Evolutionary conservation across 2,888 invertebrate genomes (phyloP).

Genomic region (Mechanitis messenoides): DNA sequence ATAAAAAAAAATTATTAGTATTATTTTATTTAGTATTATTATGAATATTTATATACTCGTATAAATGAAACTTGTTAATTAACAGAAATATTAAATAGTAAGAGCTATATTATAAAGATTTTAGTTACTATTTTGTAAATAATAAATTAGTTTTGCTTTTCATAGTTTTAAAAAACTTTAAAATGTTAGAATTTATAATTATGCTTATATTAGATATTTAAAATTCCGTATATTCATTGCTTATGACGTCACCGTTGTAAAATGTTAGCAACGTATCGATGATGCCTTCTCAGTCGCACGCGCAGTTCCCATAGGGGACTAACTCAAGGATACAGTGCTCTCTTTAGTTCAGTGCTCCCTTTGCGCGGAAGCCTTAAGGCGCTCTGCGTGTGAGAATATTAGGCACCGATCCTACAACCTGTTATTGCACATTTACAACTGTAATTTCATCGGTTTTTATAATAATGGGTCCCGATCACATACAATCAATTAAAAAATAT

Average conservation of each 20-base stretch:
- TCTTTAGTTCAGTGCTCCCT: slow-evolving; percentile 70
- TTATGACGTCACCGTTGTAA: slow-evolving; percentile 57
- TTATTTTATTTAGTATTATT: too few relatives aligned
- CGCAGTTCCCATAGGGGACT: slow-evolving; percentile 55
- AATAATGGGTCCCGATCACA: neutral
- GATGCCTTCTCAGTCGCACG: slow-evolving; percentile 46
- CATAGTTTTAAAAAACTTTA: too few relatives aligned
- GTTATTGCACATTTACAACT: slow-evolving; percentile 14
- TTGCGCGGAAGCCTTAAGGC: slow-evolving; percentile 50
- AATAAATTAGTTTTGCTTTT: too few relatives aligned
- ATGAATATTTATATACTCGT: too few relatives aligned
- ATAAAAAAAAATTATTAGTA: too few relatives aligned
- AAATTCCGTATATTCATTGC: slow-evolving; percentile 14
- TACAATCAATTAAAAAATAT: slow-evolving; percentile 5
- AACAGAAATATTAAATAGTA: too few relatives aligned
- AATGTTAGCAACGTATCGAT: slow-evolving; percentile 52
- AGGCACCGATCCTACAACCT: slow-evolving; percentile 15
- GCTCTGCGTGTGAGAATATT: slow-evolving; percentile 22
- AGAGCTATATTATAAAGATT: too few relatives aligned
- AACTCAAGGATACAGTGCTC: slow-evolving; percentile 67
- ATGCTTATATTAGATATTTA: neutral
- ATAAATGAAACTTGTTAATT: too few relatives aligned
- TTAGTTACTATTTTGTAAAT: too few relatives aligned
- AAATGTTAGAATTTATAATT: neutral
- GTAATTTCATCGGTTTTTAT: slow-evolving; percentile 10